Percentiles rank a stretch among this genome's conserved stretches.
Conservation (phyloP, 2,797 vertebrate species). For the Takifugu ocellatus region DNA sequence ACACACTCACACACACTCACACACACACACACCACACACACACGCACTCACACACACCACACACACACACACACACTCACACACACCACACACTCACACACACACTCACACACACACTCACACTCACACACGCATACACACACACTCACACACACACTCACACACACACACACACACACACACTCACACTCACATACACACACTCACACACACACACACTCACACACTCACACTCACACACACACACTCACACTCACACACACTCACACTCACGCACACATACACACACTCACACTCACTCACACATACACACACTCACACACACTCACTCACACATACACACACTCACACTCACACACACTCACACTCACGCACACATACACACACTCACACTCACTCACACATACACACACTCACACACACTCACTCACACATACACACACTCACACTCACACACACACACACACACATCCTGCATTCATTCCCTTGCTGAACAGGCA, state of each 20-base stretch:
- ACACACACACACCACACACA: constrained; percentile 32
- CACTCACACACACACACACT: constrained; percentile 40
- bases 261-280: constrained; percentile 21
- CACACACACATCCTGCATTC: constrained; percentile 58
- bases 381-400: constrained; percentile 40
- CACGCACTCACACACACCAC: constrained; percentile 7
- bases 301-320: constrained; percentile 40
- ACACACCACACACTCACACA: constrained; percentile 22
- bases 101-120: constrained; percentile 20
- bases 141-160: constrained; percentile 21
- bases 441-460: constrained; percentile 6
- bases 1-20: constrained; percentile 29
- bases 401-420: constrained; percentile 17
- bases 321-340: constrained; percentile 28
- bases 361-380: constrained; percentile 29
- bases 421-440: constrained; percentile 33
- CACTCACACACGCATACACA: constrained; percentile 20
- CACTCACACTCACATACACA: too few relatives aligned
- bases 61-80: constrained; percentile 31
- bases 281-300: constrained; percentile 16
- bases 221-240: constrained; percentile 20
- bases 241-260: constrained; percentile 33
- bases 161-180: constrained; percentile 16
- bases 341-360: constrained; percentile 11
- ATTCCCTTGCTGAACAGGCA: constrained; percentile 75